phyloP scores from a whole-genome alignment of 2,888 invertebrate species.

The Protodeltote pygarga region DNA sequence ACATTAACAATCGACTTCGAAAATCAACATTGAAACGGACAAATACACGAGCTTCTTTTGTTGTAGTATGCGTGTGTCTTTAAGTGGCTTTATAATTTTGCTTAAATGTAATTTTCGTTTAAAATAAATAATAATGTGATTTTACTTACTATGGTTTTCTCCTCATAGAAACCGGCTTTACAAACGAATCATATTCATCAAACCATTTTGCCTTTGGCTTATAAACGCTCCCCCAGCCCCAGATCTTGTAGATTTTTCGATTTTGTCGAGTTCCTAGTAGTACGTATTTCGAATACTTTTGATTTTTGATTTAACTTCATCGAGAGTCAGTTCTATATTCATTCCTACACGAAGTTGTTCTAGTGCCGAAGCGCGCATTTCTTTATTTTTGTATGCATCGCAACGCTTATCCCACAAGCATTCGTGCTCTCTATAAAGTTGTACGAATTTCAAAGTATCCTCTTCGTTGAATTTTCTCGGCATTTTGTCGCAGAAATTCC shows the following conservation, averaged over 20 bases:
- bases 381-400: slow-evolving; percentile 41
- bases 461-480: slow-evolving; percentile 36
- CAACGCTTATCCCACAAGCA: slow-evolving; percentile 44
- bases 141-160: slow-evolving; percentile 41
- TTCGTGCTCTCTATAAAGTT: slow-evolving; percentile 33
- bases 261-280: slow-evolving; percentile 38
- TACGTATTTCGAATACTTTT: slow-evolving; percentile 38
- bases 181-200: slow-evolving; percentile 38
- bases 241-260: slow-evolving; percentile 37
- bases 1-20: slow-evolving; percentile 30
- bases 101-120: slow-evolving; percentile 26
- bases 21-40: slow-evolving; percentile 15
- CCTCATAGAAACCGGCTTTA: slow-evolving; percentile 33
- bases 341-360: slow-evolving; percentile 37
- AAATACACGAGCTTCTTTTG: slow-evolving; percentile 21
- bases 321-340: slow-evolving; percentile 19
- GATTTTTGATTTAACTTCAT: slow-evolving; percentile 31
- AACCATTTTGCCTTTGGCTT: slow-evolving; percentile 40
- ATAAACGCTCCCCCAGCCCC: slow-evolving; percentile 18
- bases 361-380: slow-evolving; percentile 43
- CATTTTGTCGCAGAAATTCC: slow-evolving; percentile 27
- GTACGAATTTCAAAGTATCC: slow-evolving; percentile 31
- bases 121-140: slow-evolving; percentile 36
- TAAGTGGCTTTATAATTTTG: slow-evolving; percentile 25
- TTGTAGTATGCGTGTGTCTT: slow-evolving; percentile 25